Conservation (phyloP, 1,140 invertebrate species). For the Panagrolaimus sp. region DNA sequence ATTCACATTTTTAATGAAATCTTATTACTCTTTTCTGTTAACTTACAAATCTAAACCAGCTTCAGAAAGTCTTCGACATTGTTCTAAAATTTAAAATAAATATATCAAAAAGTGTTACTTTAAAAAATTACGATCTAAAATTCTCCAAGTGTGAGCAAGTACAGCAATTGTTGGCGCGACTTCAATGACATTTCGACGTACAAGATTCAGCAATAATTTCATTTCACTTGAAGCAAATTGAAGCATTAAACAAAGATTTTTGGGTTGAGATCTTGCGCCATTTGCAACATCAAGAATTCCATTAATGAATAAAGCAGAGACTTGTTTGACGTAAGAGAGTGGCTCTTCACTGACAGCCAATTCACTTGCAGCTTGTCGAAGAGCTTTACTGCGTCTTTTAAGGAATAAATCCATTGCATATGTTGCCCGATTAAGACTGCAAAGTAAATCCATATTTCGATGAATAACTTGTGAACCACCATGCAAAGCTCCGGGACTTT, state of each 20-base stretch:
- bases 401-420: constrained; percentile 79
- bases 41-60: constrained; percentile 76
- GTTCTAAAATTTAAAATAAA: constrained; percentile 60
- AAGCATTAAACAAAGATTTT: constrained; percentile 56
- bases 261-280: constrained; percentile 72
- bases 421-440: constrained; percentile 32
- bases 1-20: no score
- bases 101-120: constrained; percentile 78
- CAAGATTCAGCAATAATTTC: constrained; percentile 72
- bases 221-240: constrained; percentile 67
- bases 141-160: constrained; percentile 39
- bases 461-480: constrained; percentile 80
- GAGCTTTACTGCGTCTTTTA: constrained; percentile 74
- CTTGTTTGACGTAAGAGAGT: constrained; percentile 74
- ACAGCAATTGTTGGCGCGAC: constrained; percentile 68
- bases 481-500: constrained; percentile 65
- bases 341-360: constrained; percentile 82
- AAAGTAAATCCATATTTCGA: constrained; percentile 61
- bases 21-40: no score
- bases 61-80: constrained; percentile 65
- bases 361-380: constrained; percentile 76
- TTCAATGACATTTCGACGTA: constrained; percentile 83
- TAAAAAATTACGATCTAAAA: constrained; percentile 26
- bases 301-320: constrained; percentile 79
- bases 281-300: constrained; percentile 77